Evolutionary conservation across 2,113 vertebrate genomes (phyloP), one percentile per base, ranked within the genome.

Genomic region (Corythornis madagascariensis): DNA sequence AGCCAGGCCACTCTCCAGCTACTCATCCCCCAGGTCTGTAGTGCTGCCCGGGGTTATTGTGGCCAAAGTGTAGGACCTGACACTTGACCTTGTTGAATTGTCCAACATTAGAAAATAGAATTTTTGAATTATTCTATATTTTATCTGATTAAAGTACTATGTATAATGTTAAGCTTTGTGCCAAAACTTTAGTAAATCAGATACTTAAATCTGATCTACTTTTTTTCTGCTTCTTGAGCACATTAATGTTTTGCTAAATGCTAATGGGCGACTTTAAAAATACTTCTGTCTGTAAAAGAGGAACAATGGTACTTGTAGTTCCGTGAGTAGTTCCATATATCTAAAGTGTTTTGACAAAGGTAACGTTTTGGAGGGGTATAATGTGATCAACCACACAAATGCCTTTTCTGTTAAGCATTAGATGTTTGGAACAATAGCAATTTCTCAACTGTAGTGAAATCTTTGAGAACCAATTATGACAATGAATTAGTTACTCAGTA

Each of bases 361-460:
- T 48, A 73, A 53, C 8, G 11, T 82, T 69, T 53, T 16, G 15
- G 5, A 24, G 14, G 67, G 26, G 4, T 81, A 40, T 78, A 86
- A 66, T 8, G 22, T 42, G 25, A 33, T 60, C 11, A 33, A 31
- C 56, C 11, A 33, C 40, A 8, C 6, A 65, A 52, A 56, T 50
- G 7, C 6, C 77, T 84, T 12, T 91, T 84, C 52, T 66, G 60
- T 28, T 77, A 70, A 78, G 19, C 19, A 83, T 76, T 92, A 93
- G 38, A 24, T 66, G 22, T 76, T 92, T 90, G 45, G 29, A 89
- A 82, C 35, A 79, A 67, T 5, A 88, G 4, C 10, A 33, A 5
- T 84, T 83, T 93, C 70, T 95, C n/a, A 91, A 1, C 86, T 86
- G 9, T 31, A 59, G 16, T 29, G 40, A 93, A 92, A 77, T 59